Conservation (phyloP, 1,140 invertebrate species). For the Bombus picipes region DNA sequence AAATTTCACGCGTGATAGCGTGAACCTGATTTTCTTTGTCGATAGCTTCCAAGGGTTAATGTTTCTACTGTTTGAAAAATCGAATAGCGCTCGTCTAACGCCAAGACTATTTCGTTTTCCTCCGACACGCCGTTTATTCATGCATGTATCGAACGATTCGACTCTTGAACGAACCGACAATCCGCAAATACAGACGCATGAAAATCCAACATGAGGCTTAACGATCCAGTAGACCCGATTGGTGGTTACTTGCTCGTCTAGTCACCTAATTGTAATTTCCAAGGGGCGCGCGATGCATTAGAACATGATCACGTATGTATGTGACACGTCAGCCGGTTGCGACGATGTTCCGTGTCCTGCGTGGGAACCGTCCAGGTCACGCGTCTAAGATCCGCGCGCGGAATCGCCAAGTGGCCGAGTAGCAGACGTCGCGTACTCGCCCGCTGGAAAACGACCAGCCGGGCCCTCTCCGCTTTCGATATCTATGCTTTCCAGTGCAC, state of each 20-base stretch:
- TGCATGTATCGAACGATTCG: not conserved
- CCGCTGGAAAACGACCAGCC: slow-evolving; percentile 20
- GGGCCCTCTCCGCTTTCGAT: not conserved
- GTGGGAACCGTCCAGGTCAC: slow-evolving; percentile 72
- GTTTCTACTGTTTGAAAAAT: not conserved
- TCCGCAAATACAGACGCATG: not conserved
- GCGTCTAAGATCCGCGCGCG: slow-evolving; percentile 61
- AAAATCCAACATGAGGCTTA: slow-evolving; percentile 1
- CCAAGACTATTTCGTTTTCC: not conserved
- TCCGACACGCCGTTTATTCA: not conserved
- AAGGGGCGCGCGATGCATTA: slow-evolving; percentile 65
- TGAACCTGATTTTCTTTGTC: not conserved
- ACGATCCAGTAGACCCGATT: slow-evolving; percentile 7
- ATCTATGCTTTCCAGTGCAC: slow-evolving; percentile 34
- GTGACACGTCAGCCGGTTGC: slow-evolving; percentile 66
- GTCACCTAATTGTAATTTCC: slow-evolving; percentile 68
- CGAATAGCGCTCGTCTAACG: not conserved
- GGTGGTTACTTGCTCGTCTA: slow-evolving; percentile 22
- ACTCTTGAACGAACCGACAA: not conserved
- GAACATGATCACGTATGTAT: slow-evolving; percentile 70
- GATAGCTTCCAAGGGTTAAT: too few relatives aligned
- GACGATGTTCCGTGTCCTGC: slow-evolving; percentile 66
- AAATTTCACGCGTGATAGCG: not conserved
- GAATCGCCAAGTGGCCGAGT: slow-evolving; percentile 63
- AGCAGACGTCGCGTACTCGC: slow-evolving; percentile 35